Evolutionary conservation across 2,113 vertebrate genomes (phyloP).

Genomic region (Procavia capensis): DNA sequence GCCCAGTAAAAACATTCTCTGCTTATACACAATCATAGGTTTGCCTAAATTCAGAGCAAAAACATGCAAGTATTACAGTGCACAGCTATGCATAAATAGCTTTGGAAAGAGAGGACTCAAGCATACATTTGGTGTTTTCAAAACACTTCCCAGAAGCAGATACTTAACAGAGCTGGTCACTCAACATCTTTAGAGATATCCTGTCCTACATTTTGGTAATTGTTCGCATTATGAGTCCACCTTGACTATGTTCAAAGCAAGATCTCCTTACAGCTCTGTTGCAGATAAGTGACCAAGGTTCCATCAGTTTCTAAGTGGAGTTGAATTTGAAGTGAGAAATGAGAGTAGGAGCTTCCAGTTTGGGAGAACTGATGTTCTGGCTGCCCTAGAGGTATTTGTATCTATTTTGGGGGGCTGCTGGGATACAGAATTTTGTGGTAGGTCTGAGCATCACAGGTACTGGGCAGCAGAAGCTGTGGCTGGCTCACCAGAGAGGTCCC

Average conservation of each 20-base stretch:
- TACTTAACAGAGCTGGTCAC: background rate
- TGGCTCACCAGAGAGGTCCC: rapidly evolving
- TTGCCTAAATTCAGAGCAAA: background rate
- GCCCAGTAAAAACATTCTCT: background rate
- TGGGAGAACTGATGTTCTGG: background rate
- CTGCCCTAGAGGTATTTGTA: rapidly evolving
- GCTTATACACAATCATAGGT: background rate
- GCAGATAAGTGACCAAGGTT: background rate
- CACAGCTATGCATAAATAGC: background rate
- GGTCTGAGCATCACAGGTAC: background rate
- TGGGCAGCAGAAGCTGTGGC: rapidly evolving
- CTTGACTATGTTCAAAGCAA: background rate
- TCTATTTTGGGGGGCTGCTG: rapidly evolving
- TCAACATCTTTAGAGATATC: no score
- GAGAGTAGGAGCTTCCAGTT: rapidly evolving
- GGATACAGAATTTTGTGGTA: no score
- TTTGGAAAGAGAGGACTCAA: background rate
- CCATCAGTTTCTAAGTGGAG: background rate
- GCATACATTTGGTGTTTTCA: background rate
- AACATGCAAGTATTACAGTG: background rate
- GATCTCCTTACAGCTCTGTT: background rate
- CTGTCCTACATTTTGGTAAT: no score
- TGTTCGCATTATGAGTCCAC: background rate
- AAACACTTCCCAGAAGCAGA: background rate
- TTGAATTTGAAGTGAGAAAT: background rate